Evolutionary conservation across 2,797 vertebrate species (phyloP).

Genomic region (Gymnopithys bicolor): DNA sequence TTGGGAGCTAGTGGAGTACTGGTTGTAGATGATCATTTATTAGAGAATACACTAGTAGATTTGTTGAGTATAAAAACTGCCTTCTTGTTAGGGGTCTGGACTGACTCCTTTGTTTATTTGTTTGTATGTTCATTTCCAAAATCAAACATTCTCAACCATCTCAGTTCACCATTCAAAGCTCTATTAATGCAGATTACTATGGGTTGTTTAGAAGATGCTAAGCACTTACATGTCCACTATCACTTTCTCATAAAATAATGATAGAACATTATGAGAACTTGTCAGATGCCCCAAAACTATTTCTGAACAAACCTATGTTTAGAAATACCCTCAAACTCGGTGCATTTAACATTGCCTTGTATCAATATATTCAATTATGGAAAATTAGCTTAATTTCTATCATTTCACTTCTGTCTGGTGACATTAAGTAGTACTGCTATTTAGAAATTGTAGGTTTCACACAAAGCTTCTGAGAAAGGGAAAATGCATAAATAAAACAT

Average conservation of each 20-base stretch:
- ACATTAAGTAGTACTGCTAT: background rate
- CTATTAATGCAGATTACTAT: background rate
- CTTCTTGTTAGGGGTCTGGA: background rate
- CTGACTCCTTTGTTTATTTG: background rate
- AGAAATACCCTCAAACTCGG: background rate
- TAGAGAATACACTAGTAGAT: background rate
- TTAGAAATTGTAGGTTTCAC: background rate
- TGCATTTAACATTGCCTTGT: background rate
- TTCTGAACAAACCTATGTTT: background rate
- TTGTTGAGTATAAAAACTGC: background rate
- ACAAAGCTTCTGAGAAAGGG: background rate
- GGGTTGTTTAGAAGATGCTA: background rate
- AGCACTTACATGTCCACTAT: background rate
- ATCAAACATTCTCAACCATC: background rate
- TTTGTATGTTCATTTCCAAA: background rate
- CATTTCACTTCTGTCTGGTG: background rate
- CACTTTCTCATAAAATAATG: background rate
- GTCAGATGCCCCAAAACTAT: background rate
- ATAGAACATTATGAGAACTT: fast-evolving
- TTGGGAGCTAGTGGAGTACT: background rate
- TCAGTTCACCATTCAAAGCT: background rate
- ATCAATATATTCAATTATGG: background rate
- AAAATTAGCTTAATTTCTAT: background rate
- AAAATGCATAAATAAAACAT: background rate
- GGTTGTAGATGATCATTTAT: background rate